These are phyloP conservation scores for Squalus acanthias DNA, from an alignment of 2,797 vertebrate species.

Conservation along the genomic window DNA sequence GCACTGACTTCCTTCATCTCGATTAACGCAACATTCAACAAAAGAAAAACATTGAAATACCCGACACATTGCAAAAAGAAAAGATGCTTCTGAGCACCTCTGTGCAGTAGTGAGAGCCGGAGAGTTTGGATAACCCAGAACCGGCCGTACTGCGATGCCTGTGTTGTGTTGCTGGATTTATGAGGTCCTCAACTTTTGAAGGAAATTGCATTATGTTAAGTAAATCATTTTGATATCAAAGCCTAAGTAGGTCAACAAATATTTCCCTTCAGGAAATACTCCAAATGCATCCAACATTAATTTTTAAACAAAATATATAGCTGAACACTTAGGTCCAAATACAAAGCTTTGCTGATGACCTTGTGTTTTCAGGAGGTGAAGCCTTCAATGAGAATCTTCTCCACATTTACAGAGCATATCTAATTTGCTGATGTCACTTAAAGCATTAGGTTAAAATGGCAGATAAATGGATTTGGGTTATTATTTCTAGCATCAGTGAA, in stretches of 20 bases:
- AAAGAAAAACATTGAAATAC: neutral
- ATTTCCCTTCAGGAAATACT: constrained; percentile 35
- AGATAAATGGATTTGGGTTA: constrained; percentile 81
- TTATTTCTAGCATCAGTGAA: constrained; percentile 77
- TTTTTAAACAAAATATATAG: constrained; percentile 72
- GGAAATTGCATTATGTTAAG: constrained; percentile 38
- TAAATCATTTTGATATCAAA: constrained; percentile 37
- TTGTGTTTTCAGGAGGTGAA: constrained; percentile 62
- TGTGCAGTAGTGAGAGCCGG: neutral
- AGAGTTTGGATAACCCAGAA: neutral
- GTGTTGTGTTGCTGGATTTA: neutral
- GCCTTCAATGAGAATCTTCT: constrained; percentile 71
- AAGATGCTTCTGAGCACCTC: neutral
- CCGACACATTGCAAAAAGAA: too few relatives aligned
- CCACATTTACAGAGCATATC: constrained; percentile 76
- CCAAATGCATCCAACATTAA: constrained; percentile 55
- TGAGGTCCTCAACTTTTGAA: constrained; percentile 26
- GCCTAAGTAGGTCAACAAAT: constrained; percentile 34
- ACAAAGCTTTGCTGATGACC: constrained; percentile 65
- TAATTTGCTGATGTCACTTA: constrained; percentile 75
- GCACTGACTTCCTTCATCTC: neutral
- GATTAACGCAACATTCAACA: neutral
- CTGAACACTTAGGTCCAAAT: constrained; percentile 48
- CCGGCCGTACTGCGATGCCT: too few relatives aligned
- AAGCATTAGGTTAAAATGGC: constrained; percentile 74